Base-by-base conservation (phyloP, 2,113 vertebrate species). In the Neogobius melanostomus region DNA sequence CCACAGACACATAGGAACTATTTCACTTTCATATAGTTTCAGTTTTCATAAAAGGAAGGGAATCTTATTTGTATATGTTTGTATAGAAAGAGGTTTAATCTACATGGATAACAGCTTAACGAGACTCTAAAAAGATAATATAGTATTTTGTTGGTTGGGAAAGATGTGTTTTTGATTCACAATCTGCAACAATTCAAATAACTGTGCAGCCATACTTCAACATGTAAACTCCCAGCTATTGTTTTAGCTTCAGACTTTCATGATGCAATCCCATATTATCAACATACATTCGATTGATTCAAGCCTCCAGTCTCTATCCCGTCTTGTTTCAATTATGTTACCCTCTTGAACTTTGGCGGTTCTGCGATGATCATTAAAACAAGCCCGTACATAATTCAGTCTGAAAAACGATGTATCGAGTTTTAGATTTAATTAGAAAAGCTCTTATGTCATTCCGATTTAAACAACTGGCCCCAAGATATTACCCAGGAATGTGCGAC, bases 261-360 rank as follows among this genome's bases (percentile, higher is more conserved):
- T 43, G 48, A 52, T 62, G 71, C 11, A 66, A 81, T 52, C 15
- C 11, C 7, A 79, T 60, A 28, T 7, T 36, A 79, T 75, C 62
- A 65, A 65, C 59, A 36, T 16, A 9, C n/a, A 44, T 45, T 54
- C 11, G 59, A 76, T 52, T 61, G 21, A 56, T 45, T 48, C n/a
- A 70, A 52, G 56, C 17, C 9, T 47, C 59, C 2, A 57, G 6
- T 28, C 9, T 50, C 36, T 14, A 0, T 21, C 45, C 66, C 68
- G 81, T 72, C 69, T 69, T 80, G 66, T 73, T 73, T 66, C 47
- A 15, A 57, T 71, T 63, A 75, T 11, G 2, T 0, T 11, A 72
- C n/a, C 43, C 42, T 70, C 67, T 67, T 54, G n/a, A 66, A 65
- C 61, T 12, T 48, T 7, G 11, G 45, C 45, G 47, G 45, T 17